Base-by-base conservation (phyloP, 2,113 vertebrate genomes). In the Larimichthys polyactis region DNA sequence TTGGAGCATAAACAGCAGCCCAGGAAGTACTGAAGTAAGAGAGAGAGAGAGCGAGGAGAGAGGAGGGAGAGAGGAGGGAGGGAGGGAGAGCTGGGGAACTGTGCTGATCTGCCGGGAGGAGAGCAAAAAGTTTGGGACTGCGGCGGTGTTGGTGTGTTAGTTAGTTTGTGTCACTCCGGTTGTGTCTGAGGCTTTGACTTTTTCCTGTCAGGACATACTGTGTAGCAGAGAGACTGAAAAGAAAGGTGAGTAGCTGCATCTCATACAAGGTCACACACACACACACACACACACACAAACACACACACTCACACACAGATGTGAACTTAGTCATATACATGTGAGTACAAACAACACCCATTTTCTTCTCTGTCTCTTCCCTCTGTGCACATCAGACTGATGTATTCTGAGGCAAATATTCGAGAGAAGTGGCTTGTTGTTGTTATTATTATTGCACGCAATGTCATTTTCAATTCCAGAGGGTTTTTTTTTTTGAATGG, bases 1-100 rank as follows among this genome's bases (percentile, higher is more conserved):
- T 92, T 94, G 91, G 90, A 95, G 90, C 91, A 91, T 92, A 93
- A 94, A 94, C 92, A 94, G 89, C 90, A 92, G 89, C 88, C 85
- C 91, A 94, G 94, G 93, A 94, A 94, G 92, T 94, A 82, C 81
- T 82, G 85, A 89, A 91, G 91, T 77, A 81, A 90, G 84, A 80
- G 78, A 70, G 84, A 46, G 69, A 64, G 71, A 20, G 78, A 27
- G 74, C 11, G 66, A 9, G n/a, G n/a, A n/a, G n/a, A n/a, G n/a
- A n/a, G n/a, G n/a, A n/a, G 66, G 69, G 57, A 72, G 79, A 2
- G 36, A 40, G 58, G 76, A 24, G 67, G 22, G 70, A 64, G 76
- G 15, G 62, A 48, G 77, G 63, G 80, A 17, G 75, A 64, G 84
- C 59, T 72, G 83, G 71, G 78, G 81, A 89, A 81, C 87, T 79